Evolutionary conservation across 2,113 vertebrate genomes (phyloP).

Genomic region (Ochotona princeps): DNA sequence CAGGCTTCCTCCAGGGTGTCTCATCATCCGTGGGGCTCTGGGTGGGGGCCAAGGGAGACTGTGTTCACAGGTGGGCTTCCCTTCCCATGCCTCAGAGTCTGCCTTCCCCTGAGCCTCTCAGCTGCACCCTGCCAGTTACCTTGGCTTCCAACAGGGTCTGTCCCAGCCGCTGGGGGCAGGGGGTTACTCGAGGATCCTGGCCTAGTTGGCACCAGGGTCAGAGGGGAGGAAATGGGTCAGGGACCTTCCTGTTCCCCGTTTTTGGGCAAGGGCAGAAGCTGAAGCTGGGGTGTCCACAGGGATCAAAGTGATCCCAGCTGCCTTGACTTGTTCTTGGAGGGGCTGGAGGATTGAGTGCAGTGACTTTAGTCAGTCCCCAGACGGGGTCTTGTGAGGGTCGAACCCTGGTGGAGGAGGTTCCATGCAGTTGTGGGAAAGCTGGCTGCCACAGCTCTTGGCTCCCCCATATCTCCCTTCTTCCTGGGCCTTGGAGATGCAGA

Average conservation of each 20-base stretch:
- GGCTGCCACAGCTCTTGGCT: neutral
- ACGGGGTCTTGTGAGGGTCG: neutral
- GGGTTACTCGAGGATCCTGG: constrained; percentile 63
- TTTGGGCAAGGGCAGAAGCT: neutral
- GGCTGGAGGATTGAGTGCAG: neutral
- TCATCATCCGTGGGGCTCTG: neutral
- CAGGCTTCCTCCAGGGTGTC: neutral
- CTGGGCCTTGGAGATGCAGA: neutral
- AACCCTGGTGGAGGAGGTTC: neutral
- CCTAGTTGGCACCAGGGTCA: constrained; percentile 69
- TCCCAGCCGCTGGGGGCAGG: constrained; percentile 32
- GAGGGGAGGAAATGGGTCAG: constrained; percentile 70
- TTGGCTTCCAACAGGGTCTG: neutral
- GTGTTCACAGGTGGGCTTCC: neutral
- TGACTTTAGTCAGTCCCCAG: neutral
- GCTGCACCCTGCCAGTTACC: neutral
- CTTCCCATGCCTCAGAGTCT: neutral
- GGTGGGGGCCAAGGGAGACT: neutral
- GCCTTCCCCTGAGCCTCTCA: neutral
- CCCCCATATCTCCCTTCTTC: neutral
- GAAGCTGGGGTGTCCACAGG: neutral
- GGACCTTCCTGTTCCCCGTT: constrained; percentile 37
- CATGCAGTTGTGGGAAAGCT: neutral
- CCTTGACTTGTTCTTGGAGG: neutral
- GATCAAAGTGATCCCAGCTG: neutral